phyloP scores from a whole-genome alignment of 1,140 invertebrate genomes.

The Tribolium castaneum region DNA sequence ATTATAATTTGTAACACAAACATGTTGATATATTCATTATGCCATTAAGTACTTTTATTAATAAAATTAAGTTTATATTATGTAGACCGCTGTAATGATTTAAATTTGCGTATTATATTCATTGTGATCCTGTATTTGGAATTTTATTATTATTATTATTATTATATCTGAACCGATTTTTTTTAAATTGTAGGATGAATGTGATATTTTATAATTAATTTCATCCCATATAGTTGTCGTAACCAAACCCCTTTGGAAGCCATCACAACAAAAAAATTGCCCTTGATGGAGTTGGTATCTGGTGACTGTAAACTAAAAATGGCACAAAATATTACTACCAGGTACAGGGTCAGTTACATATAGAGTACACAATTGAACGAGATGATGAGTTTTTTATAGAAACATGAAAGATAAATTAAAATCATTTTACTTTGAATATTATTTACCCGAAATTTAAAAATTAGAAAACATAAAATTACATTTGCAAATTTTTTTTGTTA shows the following conservation, averaged over 20 bases:
- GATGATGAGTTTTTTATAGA: slow-evolving; percentile 8
- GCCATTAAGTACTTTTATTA: no score
- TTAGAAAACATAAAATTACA: slow-evolving; percentile 11
- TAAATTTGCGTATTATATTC: no score
- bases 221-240: slow-evolving; percentile 25
- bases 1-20: no score
- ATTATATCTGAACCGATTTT: no score
- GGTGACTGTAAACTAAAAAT: background rate
- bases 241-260: background rate
- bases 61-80: no score
- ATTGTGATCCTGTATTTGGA: no score
- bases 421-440: background rate
- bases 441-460: slow-evolving; percentile 38
- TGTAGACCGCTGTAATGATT: no score
- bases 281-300: background rate
- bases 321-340: background rate
- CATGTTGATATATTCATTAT: no score
- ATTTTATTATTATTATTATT: no score
- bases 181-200: no score
- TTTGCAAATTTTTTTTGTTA: no score
- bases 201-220: no score
- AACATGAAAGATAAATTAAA: background rate
- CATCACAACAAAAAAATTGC: background rate
- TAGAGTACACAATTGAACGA: background rate
- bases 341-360: slow-evolving; percentile 35